Percentiles rank a stretch among this genome's conserved stretches.
Conservation (phyloP, 2,113 vertebrate species). For the Oxyura jamaicensis region DNA sequence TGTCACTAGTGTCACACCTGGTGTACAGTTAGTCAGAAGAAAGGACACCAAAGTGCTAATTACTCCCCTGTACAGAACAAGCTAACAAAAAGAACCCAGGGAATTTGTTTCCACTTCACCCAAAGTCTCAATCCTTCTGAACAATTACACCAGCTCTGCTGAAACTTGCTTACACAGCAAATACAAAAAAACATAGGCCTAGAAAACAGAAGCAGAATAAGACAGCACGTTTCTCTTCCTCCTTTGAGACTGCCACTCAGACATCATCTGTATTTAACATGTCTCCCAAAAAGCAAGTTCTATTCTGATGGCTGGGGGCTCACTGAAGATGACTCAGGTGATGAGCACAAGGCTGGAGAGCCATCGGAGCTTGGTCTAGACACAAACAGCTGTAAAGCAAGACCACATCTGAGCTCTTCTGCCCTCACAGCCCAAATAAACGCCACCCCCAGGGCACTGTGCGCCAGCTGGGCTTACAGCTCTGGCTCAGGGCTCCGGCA, state of each 20-base stretch:
- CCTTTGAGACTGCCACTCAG: neutral
- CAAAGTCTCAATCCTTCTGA: neutral
- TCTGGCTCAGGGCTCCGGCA: neutral
- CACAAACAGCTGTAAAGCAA: neutral
- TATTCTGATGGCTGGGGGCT: neutral
- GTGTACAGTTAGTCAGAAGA: neutral
- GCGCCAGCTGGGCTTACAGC: neutral
- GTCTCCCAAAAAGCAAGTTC: neutral
- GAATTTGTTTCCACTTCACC: neutral
- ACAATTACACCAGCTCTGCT: neutral
- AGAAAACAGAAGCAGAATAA: slow-evolving; percentile 41
- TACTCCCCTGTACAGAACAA: neutral
- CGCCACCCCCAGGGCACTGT: accelerated
- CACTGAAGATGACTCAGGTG: neutral
- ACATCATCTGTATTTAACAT: neutral
- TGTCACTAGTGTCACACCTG: neutral
- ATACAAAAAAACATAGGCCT: neutral
- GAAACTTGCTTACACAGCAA: slow-evolving; percentile 31
- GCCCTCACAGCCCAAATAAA: neutral
- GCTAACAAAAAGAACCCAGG: neutral
- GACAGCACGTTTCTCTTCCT: slow-evolving; percentile 36
- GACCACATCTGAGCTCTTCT: neutral
- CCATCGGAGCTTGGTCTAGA: neutral
- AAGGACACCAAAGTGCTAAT: neutral
- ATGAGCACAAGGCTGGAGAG: neutral